A percentile compares a stretch with the other conserved stretches of the same genome.
Conservation (phyloP, 1,140 invertebrate species). For the Zaprionus inermis region DNA sequence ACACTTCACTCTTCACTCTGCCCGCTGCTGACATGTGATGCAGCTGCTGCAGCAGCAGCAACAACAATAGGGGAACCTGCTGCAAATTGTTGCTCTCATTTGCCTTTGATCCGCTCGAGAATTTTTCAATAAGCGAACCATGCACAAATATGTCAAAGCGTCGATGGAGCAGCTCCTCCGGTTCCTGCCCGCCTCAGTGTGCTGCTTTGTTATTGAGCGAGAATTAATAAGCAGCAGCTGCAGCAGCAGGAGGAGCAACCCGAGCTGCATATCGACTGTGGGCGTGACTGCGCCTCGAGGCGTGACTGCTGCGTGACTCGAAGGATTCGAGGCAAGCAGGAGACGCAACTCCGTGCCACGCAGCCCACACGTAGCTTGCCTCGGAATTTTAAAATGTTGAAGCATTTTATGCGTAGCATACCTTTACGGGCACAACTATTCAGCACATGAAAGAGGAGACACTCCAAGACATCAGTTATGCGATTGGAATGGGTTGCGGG, state of each 20-base stretch:
- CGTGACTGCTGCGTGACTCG: constrained; percentile 11
- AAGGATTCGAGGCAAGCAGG: not conserved
- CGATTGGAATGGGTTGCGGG: not conserved
- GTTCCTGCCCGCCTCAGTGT: constrained; percentile 24
- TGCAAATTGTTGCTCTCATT: constrained; percentile 11
- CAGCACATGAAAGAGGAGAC: constrained; percentile 31
- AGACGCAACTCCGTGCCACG: not conserved
- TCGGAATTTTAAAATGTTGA: constrained; percentile 44
- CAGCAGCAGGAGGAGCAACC: not conserved
- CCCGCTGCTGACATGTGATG: not conserved
- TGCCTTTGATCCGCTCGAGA: constrained; percentile 41
- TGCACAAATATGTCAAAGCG: constrained; percentile 31
- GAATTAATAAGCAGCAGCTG: constrained; percentile 62
- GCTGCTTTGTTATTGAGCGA: constrained; percentile 39
- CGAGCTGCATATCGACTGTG: not conserved
- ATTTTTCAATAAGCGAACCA: constrained; percentile 46
- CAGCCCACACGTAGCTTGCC: not conserved
- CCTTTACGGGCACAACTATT: constrained; percentile 33
- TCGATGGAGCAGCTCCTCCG: not conserved
- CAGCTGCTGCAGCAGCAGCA: not conserved
- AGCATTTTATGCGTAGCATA: constrained; percentile 42
- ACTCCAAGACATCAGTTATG: constrained; percentile 1
- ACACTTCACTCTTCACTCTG: not conserved
- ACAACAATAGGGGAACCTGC: not conserved
- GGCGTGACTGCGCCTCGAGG: not conserved